These are phyloP conservation scores for Epinephelus coioides DNA, from an alignment of 2,797 vertebrate species.

Conservation along the genomic window DNA sequence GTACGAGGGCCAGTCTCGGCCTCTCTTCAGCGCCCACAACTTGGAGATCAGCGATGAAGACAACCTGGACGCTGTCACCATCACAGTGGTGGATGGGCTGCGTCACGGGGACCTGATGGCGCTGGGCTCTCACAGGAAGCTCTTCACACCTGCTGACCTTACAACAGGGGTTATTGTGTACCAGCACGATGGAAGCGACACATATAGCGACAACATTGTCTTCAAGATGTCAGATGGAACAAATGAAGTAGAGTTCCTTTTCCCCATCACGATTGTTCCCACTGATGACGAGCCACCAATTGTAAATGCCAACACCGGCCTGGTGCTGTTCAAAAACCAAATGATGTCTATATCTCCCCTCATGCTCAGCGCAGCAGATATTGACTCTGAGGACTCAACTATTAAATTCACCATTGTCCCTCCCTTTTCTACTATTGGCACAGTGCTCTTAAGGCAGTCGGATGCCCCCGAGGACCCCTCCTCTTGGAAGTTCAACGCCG, in stretches of 20 bases:
- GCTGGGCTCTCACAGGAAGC: conserved; percentile 84
- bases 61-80: conserved; percentile 88
- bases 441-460: conserved; percentile 91
- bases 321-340: conserved; percentile 92
- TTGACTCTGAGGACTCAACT: conserved; percentile 94
- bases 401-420: conserved; percentile 89
- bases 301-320: conserved; percentile 93
- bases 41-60: conserved; percentile 95
- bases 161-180: conserved; percentile 89
- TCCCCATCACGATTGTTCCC: conserved; percentile 94
- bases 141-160: conserved; percentile 91
- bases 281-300: conserved; percentile 95
- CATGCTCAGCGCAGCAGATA: conserved; percentile 92
- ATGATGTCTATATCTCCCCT: conserved; percentile 87
- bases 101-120: conserved; percentile 90
- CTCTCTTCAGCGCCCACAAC: conserved; percentile 89
- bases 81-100: conserved; percentile 92
- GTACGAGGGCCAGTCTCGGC: conserved; percentile 95
- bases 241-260: conserved; percentile 94
- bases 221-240: conserved; percentile 93
- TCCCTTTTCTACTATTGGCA: conserved; percentile 83
- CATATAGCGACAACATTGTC: conserved; percentile 95
- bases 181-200: conserved; percentile 93
- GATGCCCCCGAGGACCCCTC: conserved; percentile 89
- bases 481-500: conserved; percentile 88